Percentiles rank a stretch among this genome's conserved stretches.
These are phyloP conservation scores for Sarcoramphus papa DNA, from an alignment of 2,797 vertebrate genomes.

Conservation along the genomic window DNA sequence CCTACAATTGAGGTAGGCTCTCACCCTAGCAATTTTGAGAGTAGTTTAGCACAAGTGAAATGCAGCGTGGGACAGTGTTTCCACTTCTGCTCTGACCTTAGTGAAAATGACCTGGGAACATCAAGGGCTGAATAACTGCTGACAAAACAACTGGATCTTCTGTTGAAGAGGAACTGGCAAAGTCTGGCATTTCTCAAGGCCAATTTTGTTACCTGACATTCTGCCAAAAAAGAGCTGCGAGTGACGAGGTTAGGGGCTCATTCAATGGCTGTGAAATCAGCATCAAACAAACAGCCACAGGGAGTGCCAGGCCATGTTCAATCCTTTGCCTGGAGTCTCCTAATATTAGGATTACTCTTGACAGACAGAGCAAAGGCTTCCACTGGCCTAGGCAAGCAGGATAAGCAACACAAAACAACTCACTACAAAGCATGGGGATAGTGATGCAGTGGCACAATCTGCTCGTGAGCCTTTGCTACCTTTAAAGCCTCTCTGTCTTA, in stretches of 20 bases:
- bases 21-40: neutral
- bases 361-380: conserved; percentile 41
- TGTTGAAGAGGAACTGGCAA: conserved; percentile 30
- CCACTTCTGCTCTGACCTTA: neutral
- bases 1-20: neutral
- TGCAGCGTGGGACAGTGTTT: neutral
- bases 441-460: neutral
- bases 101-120: neutral
- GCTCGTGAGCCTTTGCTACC: neutral
- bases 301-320: conserved; percentile 34
- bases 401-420: neutral
- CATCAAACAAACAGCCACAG: conserved; percentile 34
- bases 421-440: neutral
- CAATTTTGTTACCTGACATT: conserved; percentile 43
- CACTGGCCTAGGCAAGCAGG: neutral
- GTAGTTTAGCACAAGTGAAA: neutral
- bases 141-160: conserved; percentile 2
- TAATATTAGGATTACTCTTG: conserved; percentile 38
- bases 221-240: conserved; percentile 27
- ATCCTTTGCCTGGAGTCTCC: neutral
- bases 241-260: conserved; percentile 29
- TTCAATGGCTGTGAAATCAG: conserved; percentile 44
- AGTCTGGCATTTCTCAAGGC: conserved; percentile 44
- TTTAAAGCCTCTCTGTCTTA: neutral
- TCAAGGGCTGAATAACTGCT: neutral